Evolutionary conservation across 2,113 vertebrate genomes (phyloP), one percentile per base, ranked within the genome.

Genomic region (Entelurus aequoreus): DNA sequence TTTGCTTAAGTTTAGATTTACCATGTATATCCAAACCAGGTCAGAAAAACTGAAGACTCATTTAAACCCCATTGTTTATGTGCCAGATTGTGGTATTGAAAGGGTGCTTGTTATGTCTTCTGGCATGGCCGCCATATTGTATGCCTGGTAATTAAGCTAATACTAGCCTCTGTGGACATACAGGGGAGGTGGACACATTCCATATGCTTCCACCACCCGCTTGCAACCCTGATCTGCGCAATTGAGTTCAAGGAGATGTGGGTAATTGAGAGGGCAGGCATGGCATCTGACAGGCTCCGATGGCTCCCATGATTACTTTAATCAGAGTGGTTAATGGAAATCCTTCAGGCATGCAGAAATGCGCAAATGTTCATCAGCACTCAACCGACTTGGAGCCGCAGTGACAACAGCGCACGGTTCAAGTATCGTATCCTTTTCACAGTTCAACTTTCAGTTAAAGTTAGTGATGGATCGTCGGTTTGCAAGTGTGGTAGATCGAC

Each of bases 251-350:
- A 90, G 87, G 88, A 87, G 81, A 87, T 83, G 74, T 75, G 79
- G 79, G 83, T 90, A 90, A 90, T 90, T 88, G 87, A 89, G 88
- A 90, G 87, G 88, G 89, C 88, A 88, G 85, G 84, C 85, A 86
- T 85, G 87, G 85, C 87, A 87, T 87, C 84, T 89, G 87, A 90
- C 86, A 88, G 82, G 87, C 88, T 86, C 86, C 86, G 83, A 87
- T 87, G 87, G 83, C 82, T 88, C 82, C 87, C 79, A 82, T 90
- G 87, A 89, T 90, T 88, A 84, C 86, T 87, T 87, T 90, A 89
- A 90, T 91, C 87, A 88, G 79, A 84, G 78, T 86, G 82, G 81
- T 88, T 90, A 90, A 89, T 89, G 85, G 86, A 88, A 89, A 85
- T 88, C 84, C 84, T 88, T 84, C 84, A 87, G 86, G 86, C 87